A percentile compares a stretch with the other conserved stretches of the same genome.
Evolutionary conservation across 1,140 invertebrate genomes (phyloP).

Genomic region (Thalassaphorura encarpata): DNA sequence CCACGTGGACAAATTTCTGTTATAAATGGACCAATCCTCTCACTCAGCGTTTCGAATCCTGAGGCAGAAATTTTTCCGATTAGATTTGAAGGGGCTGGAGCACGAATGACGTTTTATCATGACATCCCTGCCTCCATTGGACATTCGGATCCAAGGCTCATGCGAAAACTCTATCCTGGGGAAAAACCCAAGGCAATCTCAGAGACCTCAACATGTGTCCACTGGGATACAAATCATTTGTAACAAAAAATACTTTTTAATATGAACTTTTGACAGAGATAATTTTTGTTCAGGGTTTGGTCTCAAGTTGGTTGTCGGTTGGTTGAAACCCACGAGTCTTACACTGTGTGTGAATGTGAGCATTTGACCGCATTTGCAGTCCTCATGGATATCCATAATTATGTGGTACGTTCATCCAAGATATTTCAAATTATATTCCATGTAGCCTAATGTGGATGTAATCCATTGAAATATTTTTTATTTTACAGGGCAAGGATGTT

Average conservation of each 20-base stretch:
- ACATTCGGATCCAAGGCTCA: conserved; percentile 3
- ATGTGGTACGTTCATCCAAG: conserved; percentile 24
- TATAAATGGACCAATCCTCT: too few relatives aligned
- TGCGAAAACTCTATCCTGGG: conserved; percentile 10
- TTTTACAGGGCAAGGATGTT: conserved; percentile 33
- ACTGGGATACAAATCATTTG: background rate
- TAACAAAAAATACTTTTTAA: background rate
- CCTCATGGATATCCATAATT: conserved; percentile 42
- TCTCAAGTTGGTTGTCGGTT: conserved; percentile 37
- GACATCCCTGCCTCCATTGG: too few relatives aligned
- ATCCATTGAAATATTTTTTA: background rate
- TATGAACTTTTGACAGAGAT: background rate
- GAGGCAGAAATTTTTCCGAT: background rate
- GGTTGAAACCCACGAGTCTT: conserved; percentile 43
- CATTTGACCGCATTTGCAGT: conserved; percentile 55
- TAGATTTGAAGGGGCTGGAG: conserved; percentile 14
- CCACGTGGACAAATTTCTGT: too few relatives aligned
- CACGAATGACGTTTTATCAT: too few relatives aligned
- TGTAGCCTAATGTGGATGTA: background rate
- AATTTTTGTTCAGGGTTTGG: conserved; percentile 22
- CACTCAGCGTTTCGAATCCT: background rate
- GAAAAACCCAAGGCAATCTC: conserved; percentile 19
- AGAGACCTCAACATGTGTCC: conserved; percentile 11
- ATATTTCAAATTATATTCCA: background rate
- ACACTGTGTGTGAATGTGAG: conserved; percentile 47